Evolutionary conservation across 2,888 invertebrate genomes (phyloP), one percentile per base, ranked within the genome.

Genomic region (Andrena hattorfiana): DNA sequence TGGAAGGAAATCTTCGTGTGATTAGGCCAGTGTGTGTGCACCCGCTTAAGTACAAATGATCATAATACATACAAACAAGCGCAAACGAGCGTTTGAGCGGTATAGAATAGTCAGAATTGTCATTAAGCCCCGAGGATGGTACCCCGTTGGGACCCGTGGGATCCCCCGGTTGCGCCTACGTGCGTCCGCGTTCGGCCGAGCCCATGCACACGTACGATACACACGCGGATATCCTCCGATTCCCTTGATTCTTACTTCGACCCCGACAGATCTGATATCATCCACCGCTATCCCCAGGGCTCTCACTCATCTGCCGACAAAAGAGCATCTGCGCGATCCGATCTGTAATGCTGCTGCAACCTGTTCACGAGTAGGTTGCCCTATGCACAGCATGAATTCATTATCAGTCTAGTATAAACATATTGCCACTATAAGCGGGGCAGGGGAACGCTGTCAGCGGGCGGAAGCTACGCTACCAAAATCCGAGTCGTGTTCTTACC

Each of bases 391-490:
- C 91, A 90, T 91, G 92, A 93, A 93, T 93, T 93, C 94, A 94
- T 93, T 94, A 94, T 92, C 91, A 89, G 89, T 79, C 92, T 94
- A 93, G 94, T 94, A 91, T 92, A 94, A 94, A 94, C 94, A 94
- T 94, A 94, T 94, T 94, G 94, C 84, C 81, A 80, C 81, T 81
- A 72, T 70, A 81, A 74, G 69, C 70, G 75, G 75, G 28, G 48
- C 63, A 60, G 74, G 71, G 75, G 70, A 81, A 68, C 78, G 82
- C 85, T 87, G 83, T 84, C 87, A 89, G 90, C 88, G 87, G 85
- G 75, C 23, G 77, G 35, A 78, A 79, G 79, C 70, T 72, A 77
- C 81, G 60, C 51, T 78, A 77, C 69, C 73, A 28, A 42, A 42
- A 82, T 69, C 69, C 77, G 77, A 72, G 62, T 73, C 72, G 23